Evolutionary conservation across 2,797 vertebrate genomes (phyloP), one percentile per base, ranked within the genome.

Genomic region (Cyclopterus lumpus): DNA sequence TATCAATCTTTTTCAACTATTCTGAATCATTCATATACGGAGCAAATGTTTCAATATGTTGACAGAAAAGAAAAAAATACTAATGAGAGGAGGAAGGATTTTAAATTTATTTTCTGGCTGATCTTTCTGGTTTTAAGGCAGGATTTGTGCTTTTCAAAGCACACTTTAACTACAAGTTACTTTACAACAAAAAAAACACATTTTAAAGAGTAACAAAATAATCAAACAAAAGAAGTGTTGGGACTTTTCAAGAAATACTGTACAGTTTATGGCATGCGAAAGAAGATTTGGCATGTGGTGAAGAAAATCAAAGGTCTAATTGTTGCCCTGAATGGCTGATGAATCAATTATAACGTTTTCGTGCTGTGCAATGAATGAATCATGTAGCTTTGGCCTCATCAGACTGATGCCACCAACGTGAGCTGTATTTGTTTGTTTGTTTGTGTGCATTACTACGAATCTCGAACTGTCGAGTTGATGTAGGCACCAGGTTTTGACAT

Each of bases 41-140:
- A 67, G 53, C 36, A 81, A 77, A 30, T 67, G 57, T 44, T 63
- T 54, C n/a, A 16, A 62, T 14, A 44, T 28, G 20, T 0, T 20
- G 28, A 49, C 22, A 44, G n/a, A 57, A 32, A 28, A 61, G 3
- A 62, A 59, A 22, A 22, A 60, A 83, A 55, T 2, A 20, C 4
- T 7, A 71, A 53, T 6, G 10, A 70, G 15, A 72, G 53, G 28
- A 71, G 34, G 44, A 49, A 49, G 32, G 16, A 40, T 32, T 63
- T 44, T 26, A 10, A 0, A 24, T 32, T 63, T 54, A 6, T 77
- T 69, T 49, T 51, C 42, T 46, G 69, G 69, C 73, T 83, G 63
- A 73, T 81, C 57, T 77, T 68, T 81, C 67, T 79, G 65, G 53
- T 81, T 85, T 81, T 83, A 86, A 83, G 84, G 86, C 86, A 89